phyloP scores from a whole-genome alignment of 2,797 vertebrate species.

The Emydoidea blandingii region DNA sequence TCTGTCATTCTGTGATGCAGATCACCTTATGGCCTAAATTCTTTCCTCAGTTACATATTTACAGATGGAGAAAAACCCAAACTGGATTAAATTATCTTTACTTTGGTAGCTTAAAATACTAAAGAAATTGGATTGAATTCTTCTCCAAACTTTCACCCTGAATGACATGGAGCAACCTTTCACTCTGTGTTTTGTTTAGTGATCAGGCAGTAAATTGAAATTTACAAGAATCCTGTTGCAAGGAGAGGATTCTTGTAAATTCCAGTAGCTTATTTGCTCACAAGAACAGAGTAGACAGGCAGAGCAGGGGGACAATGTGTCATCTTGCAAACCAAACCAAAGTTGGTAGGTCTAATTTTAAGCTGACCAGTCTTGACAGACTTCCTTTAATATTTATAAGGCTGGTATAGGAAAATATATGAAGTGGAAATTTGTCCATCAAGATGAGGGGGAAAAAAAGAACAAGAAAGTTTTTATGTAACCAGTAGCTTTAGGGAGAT shows the following conservation, averaged over 20 bases:
- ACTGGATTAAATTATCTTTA: background rate
- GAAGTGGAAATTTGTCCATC: slow-evolving; percentile 30
- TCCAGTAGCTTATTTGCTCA: rapidly evolving
- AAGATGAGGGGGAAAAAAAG: background rate
- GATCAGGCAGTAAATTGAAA: background rate
- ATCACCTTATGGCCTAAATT: background rate
- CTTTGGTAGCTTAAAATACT: slow-evolving; percentile 16
- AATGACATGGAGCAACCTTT: background rate
- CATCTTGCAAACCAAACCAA: background rate
- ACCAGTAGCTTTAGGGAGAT: background rate
- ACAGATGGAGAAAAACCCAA: background rate
- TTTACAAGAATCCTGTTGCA: background rate
- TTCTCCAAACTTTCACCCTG: background rate
- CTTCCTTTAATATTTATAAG: slow-evolving; percentile 63
- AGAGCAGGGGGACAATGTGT: background rate
- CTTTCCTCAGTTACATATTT: background rate
- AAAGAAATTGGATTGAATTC: background rate
- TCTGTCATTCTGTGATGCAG: background rate
- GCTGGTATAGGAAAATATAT: background rate
- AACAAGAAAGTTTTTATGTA: background rate
- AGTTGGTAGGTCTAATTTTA: slow-evolving; percentile 51
- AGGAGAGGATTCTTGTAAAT: background rate
- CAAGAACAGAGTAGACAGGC: background rate
- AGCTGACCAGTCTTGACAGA: background rate
- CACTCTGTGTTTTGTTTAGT: background rate